Percentiles rank a stretch among this genome's conserved stretches.
phyloP scores from a whole-genome alignment of 2,888 invertebrate genomes.

The Entomobrya multifasciata region DNA sequence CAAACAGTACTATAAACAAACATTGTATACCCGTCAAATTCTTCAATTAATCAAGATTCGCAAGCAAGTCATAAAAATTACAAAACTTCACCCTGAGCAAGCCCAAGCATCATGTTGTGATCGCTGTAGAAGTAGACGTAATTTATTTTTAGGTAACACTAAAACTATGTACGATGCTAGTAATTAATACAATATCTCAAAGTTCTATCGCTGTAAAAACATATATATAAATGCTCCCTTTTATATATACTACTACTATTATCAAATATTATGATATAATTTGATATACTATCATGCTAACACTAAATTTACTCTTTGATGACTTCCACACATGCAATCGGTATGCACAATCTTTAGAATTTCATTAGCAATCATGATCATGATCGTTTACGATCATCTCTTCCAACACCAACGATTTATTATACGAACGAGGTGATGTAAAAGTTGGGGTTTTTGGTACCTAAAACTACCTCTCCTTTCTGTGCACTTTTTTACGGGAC shows the following conservation, averaged over 20 bases:
- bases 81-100: slow-evolving; percentile 20
- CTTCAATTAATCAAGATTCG: slow-evolving; percentile 45
- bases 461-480: not conserved
- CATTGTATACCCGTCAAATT: slow-evolving; percentile 26
- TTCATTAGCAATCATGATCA: slow-evolving; percentile 35
- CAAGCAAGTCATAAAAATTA: slow-evolving; percentile 37
- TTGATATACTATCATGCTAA: not conserved
- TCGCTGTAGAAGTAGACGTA: not conserved
- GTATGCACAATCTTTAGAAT: slow-evolving; percentile 21
- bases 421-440: not conserved
- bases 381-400: not conserved
- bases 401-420: not conserved
- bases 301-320: slow-evolving; percentile 58
- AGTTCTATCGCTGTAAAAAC: slow-evolving; percentile 41
- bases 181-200: slow-evolving; percentile 52
- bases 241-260: not conserved
- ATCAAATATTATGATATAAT: not conserved
- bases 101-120: not conserved
- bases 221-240: too few species aligned
- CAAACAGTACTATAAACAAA: slow-evolving; percentile 36
- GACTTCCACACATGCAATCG: slow-evolving; percentile 66
- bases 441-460: not conserved
- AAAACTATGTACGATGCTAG: slow-evolving; percentile 15
- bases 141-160: slow-evolving; percentile 33
- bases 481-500: not conserved